These are phyloP conservation scores for Drosophila subquinaria DNA, from an alignment of 2,888 invertebrate genomes.

Conservation along the genomic window DNA sequence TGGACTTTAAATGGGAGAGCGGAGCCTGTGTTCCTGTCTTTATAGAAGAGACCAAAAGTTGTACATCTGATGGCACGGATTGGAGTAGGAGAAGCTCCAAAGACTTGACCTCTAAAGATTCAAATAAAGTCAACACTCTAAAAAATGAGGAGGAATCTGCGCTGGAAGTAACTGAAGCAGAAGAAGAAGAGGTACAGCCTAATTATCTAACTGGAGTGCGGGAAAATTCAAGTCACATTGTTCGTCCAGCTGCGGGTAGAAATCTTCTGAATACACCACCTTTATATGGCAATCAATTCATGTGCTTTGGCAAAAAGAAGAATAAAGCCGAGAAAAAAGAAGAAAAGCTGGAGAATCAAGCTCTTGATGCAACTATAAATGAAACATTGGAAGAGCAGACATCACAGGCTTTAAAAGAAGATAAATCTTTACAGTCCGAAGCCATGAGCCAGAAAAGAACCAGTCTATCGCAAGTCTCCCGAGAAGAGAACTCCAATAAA, in stretches of 20 bases:
- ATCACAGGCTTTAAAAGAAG: not conserved
- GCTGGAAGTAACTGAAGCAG: not conserved
- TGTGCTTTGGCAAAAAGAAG: not conserved
- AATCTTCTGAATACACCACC: not conserved
- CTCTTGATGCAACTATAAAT: not conserved
- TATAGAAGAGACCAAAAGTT: not conserved
- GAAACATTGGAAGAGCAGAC: not conserved
- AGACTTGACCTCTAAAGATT: not conserved
- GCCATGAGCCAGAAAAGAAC: not conserved
- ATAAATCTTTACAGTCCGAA: not conserved
- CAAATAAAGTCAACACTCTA: not conserved
- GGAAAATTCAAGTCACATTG: not conserved
- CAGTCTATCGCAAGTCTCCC: not conserved
- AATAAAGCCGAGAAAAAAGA: not conserved
- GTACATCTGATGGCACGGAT: not conserved
- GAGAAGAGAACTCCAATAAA: not conserved
- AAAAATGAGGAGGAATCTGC: not conserved
- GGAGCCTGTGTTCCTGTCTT: not conserved
- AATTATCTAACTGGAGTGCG: not conserved
- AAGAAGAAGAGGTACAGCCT: not conserved
- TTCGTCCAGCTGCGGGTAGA: not conserved
- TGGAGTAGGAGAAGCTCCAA: not conserved
- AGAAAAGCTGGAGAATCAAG: not conserved
- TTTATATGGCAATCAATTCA: not conserved
- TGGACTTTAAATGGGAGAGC: not conserved